A percentile compares a stretch with the other conserved stretches of the same genome.
Evolutionary conservation across 64 coral and sea anemone genomes (phyloP).

Genomic region (Porites lutea): DNA sequence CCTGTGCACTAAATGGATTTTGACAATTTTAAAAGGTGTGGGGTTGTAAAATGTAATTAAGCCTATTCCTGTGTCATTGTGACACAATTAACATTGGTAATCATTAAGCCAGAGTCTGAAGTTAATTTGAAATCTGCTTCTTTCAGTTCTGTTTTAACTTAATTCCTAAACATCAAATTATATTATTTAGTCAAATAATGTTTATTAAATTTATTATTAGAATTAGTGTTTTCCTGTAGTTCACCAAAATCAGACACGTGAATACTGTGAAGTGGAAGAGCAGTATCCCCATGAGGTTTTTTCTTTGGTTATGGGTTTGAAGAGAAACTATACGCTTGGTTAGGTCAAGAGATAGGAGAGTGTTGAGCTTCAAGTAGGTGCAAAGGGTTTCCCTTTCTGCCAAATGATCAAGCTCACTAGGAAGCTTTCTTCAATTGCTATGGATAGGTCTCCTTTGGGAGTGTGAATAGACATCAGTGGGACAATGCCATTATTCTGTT

Average conservation of each 20-base stretch:
- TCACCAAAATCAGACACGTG: neutral
- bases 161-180: neutral
- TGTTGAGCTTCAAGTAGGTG: too few relatives aligned
- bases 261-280: neutral
- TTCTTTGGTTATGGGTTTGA: slow-evolving; percentile 8
- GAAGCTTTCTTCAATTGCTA: neutral
- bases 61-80: neutral
- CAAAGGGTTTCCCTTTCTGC: neutral
- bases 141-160: neutral
- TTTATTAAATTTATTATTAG: neutral
- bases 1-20: neutral
- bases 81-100: neutral
- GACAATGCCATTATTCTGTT: neutral
- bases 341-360: neutral
- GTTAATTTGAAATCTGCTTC: neutral
- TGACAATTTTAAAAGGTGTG: slow-evolving; percentile 3
- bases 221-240: neutral
- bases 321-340: neutral
- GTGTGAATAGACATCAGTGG: neutral
- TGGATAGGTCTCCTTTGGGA: neutral
- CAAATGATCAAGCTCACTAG: neutral
- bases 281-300: neutral
- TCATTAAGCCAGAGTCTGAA: neutral
- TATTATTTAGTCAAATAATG: neutral
- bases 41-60: neutral